Conservation (phyloP, 2,888 invertebrate species). For the Noctua janthe region DNA sequence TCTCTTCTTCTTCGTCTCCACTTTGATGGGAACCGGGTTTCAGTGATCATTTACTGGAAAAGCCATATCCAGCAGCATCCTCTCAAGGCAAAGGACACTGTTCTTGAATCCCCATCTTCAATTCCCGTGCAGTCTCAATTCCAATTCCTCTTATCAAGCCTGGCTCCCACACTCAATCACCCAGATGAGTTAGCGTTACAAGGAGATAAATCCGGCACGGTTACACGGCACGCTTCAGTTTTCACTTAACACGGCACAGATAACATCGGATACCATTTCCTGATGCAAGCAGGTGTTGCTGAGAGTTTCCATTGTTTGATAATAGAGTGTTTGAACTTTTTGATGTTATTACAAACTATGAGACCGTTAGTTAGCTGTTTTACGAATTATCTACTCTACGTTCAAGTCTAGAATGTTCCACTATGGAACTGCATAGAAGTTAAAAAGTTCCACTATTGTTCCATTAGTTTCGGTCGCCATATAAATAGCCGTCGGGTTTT, state of each 20-base stretch:
- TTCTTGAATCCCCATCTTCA: not conserved
- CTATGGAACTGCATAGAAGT: not conserved
- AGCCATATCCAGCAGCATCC: not conserved
- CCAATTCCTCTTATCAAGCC: not conserved
- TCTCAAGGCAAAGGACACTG: not conserved
- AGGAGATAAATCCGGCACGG: slow-evolving; percentile 28
- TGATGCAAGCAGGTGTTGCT: slow-evolving; percentile 71
- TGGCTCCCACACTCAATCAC: slow-evolving; percentile 26
- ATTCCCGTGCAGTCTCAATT: not conserved
- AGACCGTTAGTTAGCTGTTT: not conserved
- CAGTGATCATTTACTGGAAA: not conserved
- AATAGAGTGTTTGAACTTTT: not conserved
- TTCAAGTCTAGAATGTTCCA: not conserved
- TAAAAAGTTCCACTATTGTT: not conserved
- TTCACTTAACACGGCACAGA: slow-evolving; percentile 72
- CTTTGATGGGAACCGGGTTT: not conserved
- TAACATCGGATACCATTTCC: slow-evolving; percentile 76
- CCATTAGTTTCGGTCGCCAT: no score
- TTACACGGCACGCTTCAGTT: slow-evolving; percentile 45
- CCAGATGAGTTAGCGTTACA: slow-evolving; percentile 22
- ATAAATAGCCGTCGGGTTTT: no score
- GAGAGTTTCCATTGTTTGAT: slow-evolving; percentile 63
- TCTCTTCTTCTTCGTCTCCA: not conserved
- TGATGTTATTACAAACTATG: not conserved
- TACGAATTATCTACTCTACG: not conserved